Evolutionary conservation across 2,797 vertebrate genomes (phyloP), one percentile per base, ranked within the genome.

Genomic region (Periparus ater): DNA sequence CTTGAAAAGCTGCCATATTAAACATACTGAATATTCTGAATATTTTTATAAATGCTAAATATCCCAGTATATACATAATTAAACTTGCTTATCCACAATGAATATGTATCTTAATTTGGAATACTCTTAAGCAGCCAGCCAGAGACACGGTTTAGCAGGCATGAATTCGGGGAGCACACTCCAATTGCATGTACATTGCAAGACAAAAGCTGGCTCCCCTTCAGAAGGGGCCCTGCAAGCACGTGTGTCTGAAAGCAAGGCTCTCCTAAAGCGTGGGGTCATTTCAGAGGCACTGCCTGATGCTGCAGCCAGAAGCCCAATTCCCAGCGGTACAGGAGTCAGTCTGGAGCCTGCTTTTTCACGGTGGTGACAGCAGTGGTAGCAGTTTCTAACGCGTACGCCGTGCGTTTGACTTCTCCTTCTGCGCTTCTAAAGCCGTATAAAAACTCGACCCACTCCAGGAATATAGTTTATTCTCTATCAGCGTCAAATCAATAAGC

Each of bases 61-160:
- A 89, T 88, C 89, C 42, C 63, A 85, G 48, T 94, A 91, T 94
- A 80, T 95, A 83, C 90, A 94, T 96, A 95, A 96, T 96, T 90
- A 93, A 91, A 63, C 68, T 94, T 93, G 71, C 73, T 82, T 95
- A 87, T 72, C 91, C 77, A 89, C 71, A 62, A 91, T 96, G 95
- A 97, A 96, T 96, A 96, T 97, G 93, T 95, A 95, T 95, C 94
- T 91, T 94, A 81, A 91, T 96, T 96, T 96, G 77, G 29, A 95
- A 93, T 93, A 93, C 89, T 85, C 57, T 44, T 47, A 62, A 79
- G 60, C 36, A 40, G 67, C 26, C 54, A 58, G 95, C 54, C 50
- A 71, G 61, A 89, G 88, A 79, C 57, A 47, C 6, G 27, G 83
- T 87, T 94, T 93, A 77, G 50, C 70, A 87, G 76, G 77, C 91